Conservation (phyloP, 2,888 invertebrate species). For the Tetragnatha montana region DNA sequence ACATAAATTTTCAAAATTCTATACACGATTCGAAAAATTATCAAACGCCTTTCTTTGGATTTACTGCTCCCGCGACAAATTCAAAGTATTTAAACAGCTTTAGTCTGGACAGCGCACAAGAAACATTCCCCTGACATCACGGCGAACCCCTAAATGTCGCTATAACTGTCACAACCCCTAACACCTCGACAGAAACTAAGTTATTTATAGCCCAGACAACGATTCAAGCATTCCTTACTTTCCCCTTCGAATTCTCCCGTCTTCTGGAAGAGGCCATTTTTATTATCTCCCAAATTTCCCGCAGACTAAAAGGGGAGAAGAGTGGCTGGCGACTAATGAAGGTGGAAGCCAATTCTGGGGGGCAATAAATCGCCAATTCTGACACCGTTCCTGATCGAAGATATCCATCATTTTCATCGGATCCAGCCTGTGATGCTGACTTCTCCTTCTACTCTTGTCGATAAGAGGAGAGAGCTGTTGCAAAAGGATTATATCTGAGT, state of each 20-base stretch:
- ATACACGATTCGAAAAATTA: no score
- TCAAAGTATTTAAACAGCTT: no score
- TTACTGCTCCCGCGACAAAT: no score
- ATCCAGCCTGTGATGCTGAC: constrained; percentile 19
- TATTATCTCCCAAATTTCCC: not conserved
- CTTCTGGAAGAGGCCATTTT: not conserved
- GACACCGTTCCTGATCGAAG: constrained; percentile 32
- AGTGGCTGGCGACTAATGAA: not conserved
- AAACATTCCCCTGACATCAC: no score
- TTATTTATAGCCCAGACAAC: not conserved
- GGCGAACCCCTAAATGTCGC: no score
- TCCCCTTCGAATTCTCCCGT: not conserved
- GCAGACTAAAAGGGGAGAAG: not conserved
- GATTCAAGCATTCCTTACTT: not conserved
- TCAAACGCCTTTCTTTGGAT: no score
- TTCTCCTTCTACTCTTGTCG: constrained; percentile 41
- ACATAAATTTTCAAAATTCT: no score
- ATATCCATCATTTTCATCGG: constrained; percentile 51
- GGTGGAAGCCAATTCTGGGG: constrained; percentile 10
- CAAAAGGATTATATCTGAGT: constrained; percentile 31
- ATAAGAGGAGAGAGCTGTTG: constrained; percentile 41
- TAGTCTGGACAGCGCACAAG: no score
- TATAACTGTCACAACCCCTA: not conserved
- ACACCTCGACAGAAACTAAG: not conserved
- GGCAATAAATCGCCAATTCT: constrained; percentile 45